These are phyloP conservation scores for Ophioderma brevispina DNA, from an alignment of 35 echinoderm and acorn worm species.

Conservation along the genomic window DNA sequence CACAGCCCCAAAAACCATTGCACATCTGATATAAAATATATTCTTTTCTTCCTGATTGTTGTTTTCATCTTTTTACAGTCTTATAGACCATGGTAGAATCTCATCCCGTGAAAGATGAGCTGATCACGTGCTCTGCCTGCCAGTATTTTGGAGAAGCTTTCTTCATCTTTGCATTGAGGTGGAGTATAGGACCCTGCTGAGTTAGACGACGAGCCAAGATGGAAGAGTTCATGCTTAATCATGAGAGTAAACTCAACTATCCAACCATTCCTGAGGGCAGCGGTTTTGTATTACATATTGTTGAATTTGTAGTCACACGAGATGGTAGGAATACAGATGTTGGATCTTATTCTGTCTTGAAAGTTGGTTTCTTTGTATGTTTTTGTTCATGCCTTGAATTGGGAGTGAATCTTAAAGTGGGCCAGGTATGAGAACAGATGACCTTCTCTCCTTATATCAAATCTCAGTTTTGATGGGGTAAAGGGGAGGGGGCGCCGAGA, in stretches of 20 bases:
- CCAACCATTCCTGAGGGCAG: slow-evolving; percentile 81
- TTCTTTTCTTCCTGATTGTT: too few relatives aligned
- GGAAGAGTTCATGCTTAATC: slow-evolving; percentile 84
- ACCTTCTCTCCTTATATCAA: too few relatives aligned
- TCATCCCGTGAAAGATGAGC: slow-evolving; percentile 94
- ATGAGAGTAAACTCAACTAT: slow-evolving; percentile 79
- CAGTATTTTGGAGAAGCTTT: slow-evolving; percentile 85
- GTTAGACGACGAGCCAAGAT: slow-evolving; percentile 94
- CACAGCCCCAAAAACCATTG: too few relatives aligned
- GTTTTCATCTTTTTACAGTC: too few relatives aligned
- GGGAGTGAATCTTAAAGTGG: too few relatives aligned
- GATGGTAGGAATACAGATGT: slow-evolving; percentile 45
- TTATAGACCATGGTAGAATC: slow-evolving; percentile 74
- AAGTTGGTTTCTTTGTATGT: too few relatives aligned
- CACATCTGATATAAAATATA: too few relatives aligned
- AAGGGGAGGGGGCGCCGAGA: too few relatives aligned
- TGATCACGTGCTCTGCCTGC: slow-evolving; percentile 77
- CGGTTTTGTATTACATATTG: slow-evolving; percentile 84
- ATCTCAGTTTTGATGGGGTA: too few relatives aligned
- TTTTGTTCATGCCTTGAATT: too few relatives aligned
- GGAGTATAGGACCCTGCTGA: slow-evolving; percentile 96
- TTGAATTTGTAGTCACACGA: slow-evolving; percentile 92
- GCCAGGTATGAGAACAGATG: too few relatives aligned
- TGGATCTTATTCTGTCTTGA: too few relatives aligned
- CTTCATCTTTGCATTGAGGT: slow-evolving; percentile 98